phyloP scores from a whole-genome alignment of 2,797 vertebrate genomes.

The Catamblyrhynchus diadema region DNA sequence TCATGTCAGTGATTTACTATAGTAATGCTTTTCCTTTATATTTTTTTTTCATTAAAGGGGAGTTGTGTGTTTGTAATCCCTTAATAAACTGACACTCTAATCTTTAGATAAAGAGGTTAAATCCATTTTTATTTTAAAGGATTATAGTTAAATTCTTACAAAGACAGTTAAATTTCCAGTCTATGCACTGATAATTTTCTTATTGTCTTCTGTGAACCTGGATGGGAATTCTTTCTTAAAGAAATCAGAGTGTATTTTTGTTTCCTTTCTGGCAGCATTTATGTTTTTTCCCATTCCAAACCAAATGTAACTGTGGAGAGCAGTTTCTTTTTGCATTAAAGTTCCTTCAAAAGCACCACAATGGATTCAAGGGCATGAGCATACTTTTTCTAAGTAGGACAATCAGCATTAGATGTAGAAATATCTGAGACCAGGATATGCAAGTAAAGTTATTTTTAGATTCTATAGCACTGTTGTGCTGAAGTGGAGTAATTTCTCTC shows the following conservation, averaged over 20 bases:
- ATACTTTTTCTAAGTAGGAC: background rate
- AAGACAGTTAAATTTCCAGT: background rate
- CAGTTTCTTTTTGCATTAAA: background rate
- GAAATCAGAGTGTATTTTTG: background rate
- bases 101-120: background rate
- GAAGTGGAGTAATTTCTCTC: background rate
- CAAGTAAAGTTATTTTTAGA: slow-evolving; percentile 23
- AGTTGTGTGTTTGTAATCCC: background rate
- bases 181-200: background rate
- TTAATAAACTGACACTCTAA: background rate
- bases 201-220: background rate
- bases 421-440: background rate
- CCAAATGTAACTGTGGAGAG: background rate
- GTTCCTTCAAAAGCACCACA: background rate
- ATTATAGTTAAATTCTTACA: background rate
- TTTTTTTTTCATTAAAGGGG: background rate
- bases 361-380: background rate
- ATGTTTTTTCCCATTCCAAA: background rate
- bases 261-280: background rate
- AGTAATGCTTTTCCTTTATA: background rate
- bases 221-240: background rate
- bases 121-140: slow-evolving; percentile 8
- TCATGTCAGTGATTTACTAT: background rate
- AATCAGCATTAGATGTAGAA: background rate
- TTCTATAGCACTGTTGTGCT: background rate